Evolutionary conservation across 2,888 invertebrate genomes (phyloP), one percentile per base, ranked within the genome.

Genomic region (Eristalis pertinax): DNA sequence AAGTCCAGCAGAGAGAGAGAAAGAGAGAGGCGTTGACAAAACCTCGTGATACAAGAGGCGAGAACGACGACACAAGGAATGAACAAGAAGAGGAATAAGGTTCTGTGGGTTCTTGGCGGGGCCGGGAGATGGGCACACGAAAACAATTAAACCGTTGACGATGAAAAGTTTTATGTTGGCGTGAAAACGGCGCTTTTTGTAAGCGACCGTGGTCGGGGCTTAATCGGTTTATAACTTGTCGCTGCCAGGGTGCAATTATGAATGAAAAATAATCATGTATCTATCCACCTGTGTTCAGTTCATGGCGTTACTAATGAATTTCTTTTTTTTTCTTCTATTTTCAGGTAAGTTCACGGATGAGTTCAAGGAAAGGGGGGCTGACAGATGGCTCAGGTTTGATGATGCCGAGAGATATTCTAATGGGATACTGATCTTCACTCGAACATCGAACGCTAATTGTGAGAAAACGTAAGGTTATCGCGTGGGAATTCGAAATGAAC

Each of bases 271-370:
- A 63, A 26, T 26, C 50, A 50, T 8, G 19, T 50, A 19, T 50
- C 50, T 50, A 50, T 50, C 50, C 50, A n/a, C 58, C 50, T 35
- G 43, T 63, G 15, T 24, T 32, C 32, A 32, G n/a, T 67, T 80
- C 41, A 64, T 32, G 35, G 26, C 50, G 38, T 60, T 65, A 32
- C 67, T 65, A 65, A 67, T 72, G 50, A 58, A 63, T 67, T 26
- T 63, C 4, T 22, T 35, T 60, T 73, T 19, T 62, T 43, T 74
- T 72, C 50, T 38, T 81, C 10, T 82, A 41, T 60, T 86, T 86
- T 38, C 82, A 86, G 86, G 86, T 86, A 82, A 86, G 86, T 86
- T 65, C 65, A 19, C 19, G 19, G 8, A 50, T n/a, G 50, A 50
- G 50, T 50, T 50, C 19, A 19, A 50, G 50, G 19, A 50, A 19